Evolutionary conservation across 37 sponge, comb jelly and placozoan genomes (phyloP).

Genomic region (Agelas oroides): DNA sequence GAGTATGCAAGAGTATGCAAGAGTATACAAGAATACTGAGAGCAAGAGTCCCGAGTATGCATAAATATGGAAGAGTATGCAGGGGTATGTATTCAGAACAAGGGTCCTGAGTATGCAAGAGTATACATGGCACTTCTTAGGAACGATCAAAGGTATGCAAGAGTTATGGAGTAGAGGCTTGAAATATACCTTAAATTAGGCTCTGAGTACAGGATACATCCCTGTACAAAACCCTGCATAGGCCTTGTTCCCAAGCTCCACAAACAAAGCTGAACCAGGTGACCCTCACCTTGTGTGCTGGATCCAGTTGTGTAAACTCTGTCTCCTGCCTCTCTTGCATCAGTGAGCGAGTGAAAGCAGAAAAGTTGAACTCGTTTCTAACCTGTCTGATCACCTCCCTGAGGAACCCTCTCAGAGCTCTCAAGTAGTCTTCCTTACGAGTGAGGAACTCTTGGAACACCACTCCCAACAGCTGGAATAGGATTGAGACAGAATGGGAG

Average conservation of each 20-base stretch:
- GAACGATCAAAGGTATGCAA: too few species aligned
- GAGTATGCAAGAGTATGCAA: too few species aligned
- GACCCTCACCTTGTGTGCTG: constrained; percentile 49
- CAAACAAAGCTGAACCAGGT: background rate
- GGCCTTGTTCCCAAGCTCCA: too few species aligned
- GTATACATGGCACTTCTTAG: too few species aligned
- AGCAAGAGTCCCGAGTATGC: too few species aligned
- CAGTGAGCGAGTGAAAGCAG: constrained; percentile 68
- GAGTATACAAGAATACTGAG: background rate
- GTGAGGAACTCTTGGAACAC: constrained; percentile 82
- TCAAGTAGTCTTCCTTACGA: constrained; percentile 79
- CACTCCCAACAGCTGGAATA: constrained; percentile 60
- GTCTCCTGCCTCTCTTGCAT: constrained; percentile 72
- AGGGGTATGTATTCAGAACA: too few species aligned
- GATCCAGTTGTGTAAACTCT: constrained; percentile 55
- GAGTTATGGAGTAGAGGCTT: too few species aligned
- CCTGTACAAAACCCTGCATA: too few species aligned
- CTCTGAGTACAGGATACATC: too few species aligned
- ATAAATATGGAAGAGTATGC: too few species aligned
- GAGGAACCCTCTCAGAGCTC: constrained; percentile 79
- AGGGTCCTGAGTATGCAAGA: too few species aligned
- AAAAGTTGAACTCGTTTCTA: constrained; percentile 81
- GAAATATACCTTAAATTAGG: too few species aligned
- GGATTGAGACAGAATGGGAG: background rate
- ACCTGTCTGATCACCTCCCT: constrained; percentile 85